Base-by-base conservation (phyloP, 2,888 invertebrate genomes). In the Drosophila nr. fundita region DNA sequence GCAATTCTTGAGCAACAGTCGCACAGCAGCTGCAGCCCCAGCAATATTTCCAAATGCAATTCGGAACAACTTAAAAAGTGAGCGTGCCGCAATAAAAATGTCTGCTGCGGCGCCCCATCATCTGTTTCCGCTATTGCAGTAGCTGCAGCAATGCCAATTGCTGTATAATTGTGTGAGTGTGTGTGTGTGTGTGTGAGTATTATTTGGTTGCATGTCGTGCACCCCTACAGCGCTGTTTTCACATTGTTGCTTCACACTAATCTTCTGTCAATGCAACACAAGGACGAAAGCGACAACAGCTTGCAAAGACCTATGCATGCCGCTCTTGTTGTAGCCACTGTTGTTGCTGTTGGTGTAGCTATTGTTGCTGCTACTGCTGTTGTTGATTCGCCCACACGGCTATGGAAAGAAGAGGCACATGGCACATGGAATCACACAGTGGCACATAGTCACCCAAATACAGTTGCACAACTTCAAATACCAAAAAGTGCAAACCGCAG, bases 401-500 rank as follows among this genome's bases (percentile, higher is more conserved):
- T 29, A 40, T 30, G 32, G 21, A n/a, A 55, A 48, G 63, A 40
- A 34, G 65, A 49, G 27, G 45, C 13, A 42, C 27, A 59, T 13
- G 27, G 45, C 13, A 42, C 27, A 59, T 13, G 58, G 34, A 52
- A 32, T 32, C 62, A 60, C 50, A 57, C 55, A 53, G 42, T 42
- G 55, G 38, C 40, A 67, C 64, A 67, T 27, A 62, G 54, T 68
- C 74, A 54, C 27, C 45, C 73, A 68, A 18, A 45, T 36, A 68
- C 61, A 73, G 67, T 63, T 72, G 77, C 77, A 73, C 48, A 80
- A 77, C 87, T 84, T 74, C 76, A 83, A 81, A 90, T 89, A 90
- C 89, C 90, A 89, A 90, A 86, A 89, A 90, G 90, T 86, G 89
- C 89, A 87, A 89, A 84, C 85, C 90, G 73, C 90, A 90, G 90